Base-by-base conservation (phyloP, 2,113 vertebrate genomes). In the Actinemys pallida region DNA sequence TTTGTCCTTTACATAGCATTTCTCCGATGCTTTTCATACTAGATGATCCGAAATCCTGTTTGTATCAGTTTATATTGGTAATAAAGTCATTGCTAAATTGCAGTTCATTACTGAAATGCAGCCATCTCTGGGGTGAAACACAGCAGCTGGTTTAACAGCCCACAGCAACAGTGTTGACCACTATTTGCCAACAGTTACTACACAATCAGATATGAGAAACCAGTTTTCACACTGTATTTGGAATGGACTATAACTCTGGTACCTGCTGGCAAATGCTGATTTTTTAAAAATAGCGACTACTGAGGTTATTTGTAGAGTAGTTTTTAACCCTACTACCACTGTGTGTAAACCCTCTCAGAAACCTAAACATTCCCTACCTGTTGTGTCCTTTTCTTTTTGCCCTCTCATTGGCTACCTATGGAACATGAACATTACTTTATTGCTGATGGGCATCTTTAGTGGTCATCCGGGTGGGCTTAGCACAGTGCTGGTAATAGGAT, bases 261-360 rank as follows among this genome's bases (percentile, higher is more conserved):
- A 96, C 97, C 93, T 96, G 91, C 87, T 95, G 95, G 95, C 89
- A 96, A 96, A 96, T 87, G 75, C 88, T 72, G 47, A 19, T 54
- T 93, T 95, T 95, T 95, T 75, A 95, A 96, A 92, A 95, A 86
- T 54, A 90, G 82, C 69, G 85, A 87, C 81, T 83, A 83, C 89
- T 27, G 16, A 52, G 88, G 50, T n/a, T 83, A 92, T 89, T 96
- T 94, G 91, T 91, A 91, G 90, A 90, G 89, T 84, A 95, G 80
- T 92, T 96, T 95, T 96, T 90, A 69, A 69, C 89, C 53, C 83
- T 96, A 27, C 35, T 92, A 42, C 57, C 90, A 42, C 57, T 88
- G 86, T 87, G 39, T 94, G 90, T 89, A 87, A 86, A 90, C 88
- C 78, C 17, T 65, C 75, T 35, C 83, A 79, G 65, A 91, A 88